phyloP scores from a whole-genome alignment of 2,797 vertebrate species.

The Leptatherina wallacei region DNA sequence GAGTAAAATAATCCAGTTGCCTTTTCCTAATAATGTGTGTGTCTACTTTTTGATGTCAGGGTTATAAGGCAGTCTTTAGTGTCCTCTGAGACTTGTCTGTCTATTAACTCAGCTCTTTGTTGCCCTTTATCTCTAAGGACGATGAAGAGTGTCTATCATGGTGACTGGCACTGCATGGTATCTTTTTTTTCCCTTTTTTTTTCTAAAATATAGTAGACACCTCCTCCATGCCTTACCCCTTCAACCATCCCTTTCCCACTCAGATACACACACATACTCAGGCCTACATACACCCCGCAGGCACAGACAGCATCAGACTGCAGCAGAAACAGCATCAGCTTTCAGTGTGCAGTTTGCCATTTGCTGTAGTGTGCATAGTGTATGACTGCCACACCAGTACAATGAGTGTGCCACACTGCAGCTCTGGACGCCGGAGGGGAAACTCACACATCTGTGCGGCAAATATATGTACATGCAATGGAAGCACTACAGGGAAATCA shows the following conservation, averaged over 20 bases:
- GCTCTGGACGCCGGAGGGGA: conserved; percentile 42
- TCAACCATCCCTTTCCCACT: conserved; percentile 45
- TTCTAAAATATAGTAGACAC: conserved; percentile 29
- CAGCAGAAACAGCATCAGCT: conserved; percentile 54
- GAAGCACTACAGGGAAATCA: conserved; percentile 69
- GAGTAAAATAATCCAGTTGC: conserved; percentile 62
- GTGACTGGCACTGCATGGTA: conserved; percentile 61
- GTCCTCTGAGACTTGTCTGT: conserved; percentile 58
- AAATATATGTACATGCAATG: conserved; percentile 58
- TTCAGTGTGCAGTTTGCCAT: conserved; percentile 50
- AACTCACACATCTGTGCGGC: conserved; percentile 49
- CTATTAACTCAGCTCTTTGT: conserved; percentile 65
- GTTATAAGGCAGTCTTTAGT: conserved; percentile 54
- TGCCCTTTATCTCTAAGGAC: conserved; percentile 56
- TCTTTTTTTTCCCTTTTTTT: conserved; percentile 44
- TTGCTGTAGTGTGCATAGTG: conserved; percentile 33
- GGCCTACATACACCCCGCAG: conserved; percentile 60
- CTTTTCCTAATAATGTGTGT: conserved; percentile 53
- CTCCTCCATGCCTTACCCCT: conserved; percentile 18
- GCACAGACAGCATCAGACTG: conserved; percentile 64
- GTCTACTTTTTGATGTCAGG: conserved; percentile 40
- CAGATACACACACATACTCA: conserved; percentile 34
- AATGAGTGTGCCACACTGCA: conserved; percentile 39
- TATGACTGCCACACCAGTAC: conserved; percentile 51
- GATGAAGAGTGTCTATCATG: conserved; percentile 66